Percentiles rank a stretch among this genome's conserved stretches.
These are phyloP conservation scores for Pipra filicauda DNA, from an alignment of 2,113 vertebrate species.

Conservation along the genomic window DNA sequence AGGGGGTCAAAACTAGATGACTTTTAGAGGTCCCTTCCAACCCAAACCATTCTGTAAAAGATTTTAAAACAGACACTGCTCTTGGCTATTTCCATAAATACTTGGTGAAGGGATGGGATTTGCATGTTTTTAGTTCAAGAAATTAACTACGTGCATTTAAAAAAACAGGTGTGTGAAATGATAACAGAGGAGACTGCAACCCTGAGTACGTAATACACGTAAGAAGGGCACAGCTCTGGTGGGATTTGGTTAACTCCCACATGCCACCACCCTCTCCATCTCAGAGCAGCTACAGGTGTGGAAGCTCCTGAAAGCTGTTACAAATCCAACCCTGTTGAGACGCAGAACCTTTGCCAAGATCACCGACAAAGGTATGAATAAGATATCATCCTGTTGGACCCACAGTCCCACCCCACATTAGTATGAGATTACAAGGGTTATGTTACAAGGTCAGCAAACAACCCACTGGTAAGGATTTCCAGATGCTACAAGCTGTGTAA, in stretches of 20 bases:
- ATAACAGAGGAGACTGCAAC: background rate
- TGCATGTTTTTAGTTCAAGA: background rate
- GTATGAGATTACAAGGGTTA: background rate
- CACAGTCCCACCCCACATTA: background rate
- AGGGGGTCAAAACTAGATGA: background rate
- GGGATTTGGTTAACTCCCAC: background rate
- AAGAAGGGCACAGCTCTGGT: background rate
- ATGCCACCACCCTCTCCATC: background rate
- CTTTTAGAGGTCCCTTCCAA: background rate
- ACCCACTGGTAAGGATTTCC: background rate
- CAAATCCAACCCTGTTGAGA: background rate
- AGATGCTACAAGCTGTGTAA: background rate
- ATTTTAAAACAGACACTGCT: background rate
- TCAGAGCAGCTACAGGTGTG: background rate
- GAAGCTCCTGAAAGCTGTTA: background rate
- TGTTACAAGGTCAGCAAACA: background rate
- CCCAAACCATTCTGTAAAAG: background rate
- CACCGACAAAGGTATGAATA: background rate
- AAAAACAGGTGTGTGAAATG: background rate
- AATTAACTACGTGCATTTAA: background rate
- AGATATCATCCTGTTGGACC: background rate
- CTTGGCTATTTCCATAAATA: background rate
- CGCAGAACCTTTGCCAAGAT: background rate
- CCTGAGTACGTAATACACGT: rapidly evolving
- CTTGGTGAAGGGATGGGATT: background rate